phyloP scores from a whole-genome alignment of 30 jellyfish, hydroid and myxozoan genomes.

The Chironex yamaguchii region DNA sequence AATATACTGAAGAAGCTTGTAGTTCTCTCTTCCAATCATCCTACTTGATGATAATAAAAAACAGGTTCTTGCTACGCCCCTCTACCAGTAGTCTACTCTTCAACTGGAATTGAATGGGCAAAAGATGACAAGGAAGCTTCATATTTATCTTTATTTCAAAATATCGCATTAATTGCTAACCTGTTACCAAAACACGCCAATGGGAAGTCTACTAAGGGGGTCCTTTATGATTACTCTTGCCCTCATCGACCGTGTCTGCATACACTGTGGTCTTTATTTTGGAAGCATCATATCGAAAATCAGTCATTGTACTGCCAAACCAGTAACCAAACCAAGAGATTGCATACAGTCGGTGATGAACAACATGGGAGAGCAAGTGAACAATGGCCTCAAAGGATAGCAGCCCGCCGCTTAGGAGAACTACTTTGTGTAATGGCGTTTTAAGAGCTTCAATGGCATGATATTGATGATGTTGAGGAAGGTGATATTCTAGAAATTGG shows the following conservation, averaged over 20 bases:
- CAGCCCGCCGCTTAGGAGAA: too few species aligned
- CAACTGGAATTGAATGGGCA: constrained; percentile 54
- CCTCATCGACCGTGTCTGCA: constrained; percentile 58
- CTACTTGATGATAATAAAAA: constrained; percentile 17
- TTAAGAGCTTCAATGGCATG: too few species aligned
- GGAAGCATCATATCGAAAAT: constrained; percentile 47
- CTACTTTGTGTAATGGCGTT: too few species aligned
- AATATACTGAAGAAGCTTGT: constrained; percentile 57
- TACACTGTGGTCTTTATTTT: constrained; percentile 61
- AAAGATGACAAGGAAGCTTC: constrained; percentile 64
- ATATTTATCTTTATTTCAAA: constrained; percentile 58
- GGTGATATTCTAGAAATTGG: too few species aligned
- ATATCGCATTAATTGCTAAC: constrained; percentile 39
- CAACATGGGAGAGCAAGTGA: too few species aligned
- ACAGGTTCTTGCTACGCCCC: constrained; percentile 70
- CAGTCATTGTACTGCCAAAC: too few species aligned
- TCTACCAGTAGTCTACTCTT: constrained; percentile 69
- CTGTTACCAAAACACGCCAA: constrained; percentile 14
- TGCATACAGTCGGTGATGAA: too few species aligned
- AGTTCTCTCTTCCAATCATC: constrained; percentile 34
- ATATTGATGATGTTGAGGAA: too few species aligned
- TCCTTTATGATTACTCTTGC: too few species aligned
- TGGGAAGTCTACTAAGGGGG: constrained; percentile 35
- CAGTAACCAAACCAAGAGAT: too few species aligned
- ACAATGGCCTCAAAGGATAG: too few species aligned